A percentile compares a stretch with the other conserved stretches of the same genome.
phyloP scores from a whole-genome alignment of 2,888 invertebrate genomes.

The Allophyes oxyacanthae region DNA sequence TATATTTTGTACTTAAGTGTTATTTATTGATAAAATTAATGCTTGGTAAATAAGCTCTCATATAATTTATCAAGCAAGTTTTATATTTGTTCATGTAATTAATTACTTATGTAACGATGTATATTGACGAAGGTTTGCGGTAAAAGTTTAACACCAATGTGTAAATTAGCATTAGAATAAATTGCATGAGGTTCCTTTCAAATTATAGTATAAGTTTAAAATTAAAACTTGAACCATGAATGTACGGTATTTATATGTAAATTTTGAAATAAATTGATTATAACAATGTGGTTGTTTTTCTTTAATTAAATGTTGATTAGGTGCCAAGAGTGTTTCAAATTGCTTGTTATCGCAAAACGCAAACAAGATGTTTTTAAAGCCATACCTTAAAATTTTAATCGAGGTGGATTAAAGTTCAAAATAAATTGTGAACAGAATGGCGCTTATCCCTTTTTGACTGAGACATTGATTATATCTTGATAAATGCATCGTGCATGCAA shows the following conservation, averaged over 20 bases:
- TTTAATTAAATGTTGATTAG: not conserved
- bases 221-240: slow-evolving; percentile 48
- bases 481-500: too few relatives aligned
- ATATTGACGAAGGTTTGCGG: slow-evolving; percentile 27
- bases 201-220: slow-evolving; percentile 56
- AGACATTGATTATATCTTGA: too few relatives aligned
- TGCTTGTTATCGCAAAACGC: too few relatives aligned
- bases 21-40: slow-evolving; percentile 55
- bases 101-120: slow-evolving; percentile 19
- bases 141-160: slow-evolving; percentile 33
- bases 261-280: slow-evolving; percentile 70
- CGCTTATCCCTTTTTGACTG: too few relatives aligned
- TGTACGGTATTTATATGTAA: slow-evolving; percentile 69
- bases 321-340: too few relatives aligned
- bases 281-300: slow-evolving; percentile 25
- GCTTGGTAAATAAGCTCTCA: slow-evolving; percentile 31
- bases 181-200: slow-evolving; percentile 49
- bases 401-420: too few relatives aligned
- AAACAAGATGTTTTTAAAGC: too few relatives aligned
- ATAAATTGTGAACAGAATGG: too few relatives aligned
- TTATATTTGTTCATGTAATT: slow-evolving; percentile 35
- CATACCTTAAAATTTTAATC: too few relatives aligned
- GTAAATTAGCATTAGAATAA: slow-evolving; percentile 43
- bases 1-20: slow-evolving; percentile 54
- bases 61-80: slow-evolving; percentile 27